phyloP scores from a whole-genome alignment of 2,888 invertebrate species.

The Trichogramma evanescens region DNA sequence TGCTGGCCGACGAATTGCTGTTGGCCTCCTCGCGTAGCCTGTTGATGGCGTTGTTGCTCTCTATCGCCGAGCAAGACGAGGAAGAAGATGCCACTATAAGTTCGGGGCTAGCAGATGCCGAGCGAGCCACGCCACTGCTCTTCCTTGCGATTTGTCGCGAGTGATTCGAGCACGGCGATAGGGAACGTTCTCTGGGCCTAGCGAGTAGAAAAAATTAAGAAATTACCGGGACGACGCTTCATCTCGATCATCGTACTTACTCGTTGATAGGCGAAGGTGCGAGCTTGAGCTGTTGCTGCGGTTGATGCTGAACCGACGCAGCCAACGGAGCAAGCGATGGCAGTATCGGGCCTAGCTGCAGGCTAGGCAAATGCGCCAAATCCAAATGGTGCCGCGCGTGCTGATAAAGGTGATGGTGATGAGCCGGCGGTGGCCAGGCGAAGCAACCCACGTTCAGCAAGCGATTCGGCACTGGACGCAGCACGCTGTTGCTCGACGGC shows the following conservation, averaged over 20 bases:
- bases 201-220: neutral
- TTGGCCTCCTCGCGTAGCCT: neutral
- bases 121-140: slow-evolving; percentile 9
- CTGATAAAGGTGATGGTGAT: slow-evolving; percentile 22
- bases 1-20: slow-evolving; percentile 24
- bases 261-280: neutral
- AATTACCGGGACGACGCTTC: neutral
- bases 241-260: neutral
- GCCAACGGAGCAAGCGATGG: slow-evolving; percentile 33
- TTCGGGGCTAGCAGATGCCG: slow-evolving; percentile 16
- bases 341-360: slow-evolving; percentile 29
- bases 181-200: slow-evolving; percentile 12
- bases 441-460: slow-evolving; percentile 23
- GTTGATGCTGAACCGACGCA: slow-evolving; percentile 18
- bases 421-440: slow-evolving; percentile 33
- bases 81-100: slow-evolving; percentile 25
- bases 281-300: neutral
- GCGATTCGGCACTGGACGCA: slow-evolving; percentile 43
- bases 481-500: slow-evolving; percentile 28
- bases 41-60: neutral
- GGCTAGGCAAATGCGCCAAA: slow-evolving; percentile 37
- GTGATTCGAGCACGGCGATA: slow-evolving; percentile 17
- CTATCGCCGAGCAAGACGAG: slow-evolving; percentile 6
- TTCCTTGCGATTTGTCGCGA: slow-evolving; percentile 5
- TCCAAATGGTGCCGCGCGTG: slow-evolving; percentile 26